These are phyloP conservation scores for Araneus ventricosus DNA, from an alignment of 1,140 invertebrate genomes.

Conservation along the genomic window DNA sequence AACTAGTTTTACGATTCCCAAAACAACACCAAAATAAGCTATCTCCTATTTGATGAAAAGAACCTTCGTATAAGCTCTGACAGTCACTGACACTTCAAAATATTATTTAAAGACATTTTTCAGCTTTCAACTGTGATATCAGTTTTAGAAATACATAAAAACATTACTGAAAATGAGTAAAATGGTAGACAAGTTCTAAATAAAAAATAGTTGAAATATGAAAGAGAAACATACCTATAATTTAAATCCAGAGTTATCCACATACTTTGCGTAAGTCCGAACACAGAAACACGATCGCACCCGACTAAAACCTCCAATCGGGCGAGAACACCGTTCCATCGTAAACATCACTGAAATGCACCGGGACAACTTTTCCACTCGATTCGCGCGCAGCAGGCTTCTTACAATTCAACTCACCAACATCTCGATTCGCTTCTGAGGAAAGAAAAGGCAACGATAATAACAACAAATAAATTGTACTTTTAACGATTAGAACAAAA, in stretches of 20 bases:
- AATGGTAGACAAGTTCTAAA: too few species aligned
- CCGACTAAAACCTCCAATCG: background rate
- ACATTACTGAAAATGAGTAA: too few species aligned
- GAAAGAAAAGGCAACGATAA: background rate
- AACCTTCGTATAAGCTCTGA: background rate
- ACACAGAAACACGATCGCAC: background rate
- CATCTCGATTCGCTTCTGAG: slow-evolving; percentile 5
- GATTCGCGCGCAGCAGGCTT: slow-evolving; percentile 2
- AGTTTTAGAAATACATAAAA: background rate
- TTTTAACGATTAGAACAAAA: slow-evolving; percentile 43
- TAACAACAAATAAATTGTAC: slow-evolving; percentile 59
- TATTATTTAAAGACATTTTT: background rate
- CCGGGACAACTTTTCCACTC: slow-evolving; percentile 44
- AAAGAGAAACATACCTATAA: background rate
- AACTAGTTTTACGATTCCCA: background rate
- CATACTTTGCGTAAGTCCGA: background rate
- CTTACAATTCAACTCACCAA: slow-evolving; percentile 58
- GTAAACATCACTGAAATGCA: slow-evolving; percentile 37
- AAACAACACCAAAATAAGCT: background rate
- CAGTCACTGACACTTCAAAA: background rate
- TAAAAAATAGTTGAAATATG: background rate
- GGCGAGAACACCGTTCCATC: slow-evolving; percentile 19
- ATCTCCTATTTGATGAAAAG: background rate
- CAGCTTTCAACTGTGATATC: background rate
- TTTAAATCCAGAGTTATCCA: slow-evolving; percentile 22